Percentiles rank a stretch among this genome's conserved stretches.
These are phyloP conservation scores for Oryzaephilus surinamensis DNA, from an alignment of 1,140 invertebrate genomes.

Conservation along the genomic window DNA sequence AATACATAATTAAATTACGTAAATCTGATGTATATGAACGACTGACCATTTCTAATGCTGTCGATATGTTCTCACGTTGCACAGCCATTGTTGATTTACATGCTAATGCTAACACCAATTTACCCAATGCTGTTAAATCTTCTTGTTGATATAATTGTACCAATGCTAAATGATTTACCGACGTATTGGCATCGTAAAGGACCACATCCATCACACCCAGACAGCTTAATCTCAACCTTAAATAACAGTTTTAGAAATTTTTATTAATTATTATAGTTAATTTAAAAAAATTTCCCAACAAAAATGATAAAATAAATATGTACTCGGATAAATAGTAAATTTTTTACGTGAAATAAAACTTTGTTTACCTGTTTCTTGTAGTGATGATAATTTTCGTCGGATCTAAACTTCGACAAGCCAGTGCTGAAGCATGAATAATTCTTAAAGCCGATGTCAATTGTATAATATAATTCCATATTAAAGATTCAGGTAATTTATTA, in stretches of 20 bases:
- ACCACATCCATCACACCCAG: conserved; percentile 76
- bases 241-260: no score
- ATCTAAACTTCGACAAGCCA: conserved; percentile 59
- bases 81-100: conserved; percentile 82
- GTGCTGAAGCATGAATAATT: conserved; percentile 72
- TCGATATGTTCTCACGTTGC: conserved; percentile 72
- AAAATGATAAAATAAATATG: no score
- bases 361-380: conserved; percentile 48
- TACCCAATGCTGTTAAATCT: conserved; percentile 85
- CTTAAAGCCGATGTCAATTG: conserved; percentile 91
- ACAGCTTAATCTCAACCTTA: conserved; percentile 72
- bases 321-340: no score
- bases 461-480: conserved; percentile 93
- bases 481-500: conserved; percentile 73
- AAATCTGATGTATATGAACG: conserved; percentile 87
- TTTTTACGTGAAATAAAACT: no score
- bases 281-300: no score
- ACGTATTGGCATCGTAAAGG: conserved; percentile 53
- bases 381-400: conserved; percentile 84
- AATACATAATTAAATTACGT: conserved; percentile 87
- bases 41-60: conserved; percentile 80
- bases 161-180: conserved; percentile 51
- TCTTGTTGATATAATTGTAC: conserved; percentile 83
- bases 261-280: no score
- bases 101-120: conserved; percentile 79